phyloP scores from a whole-genome alignment of 2,888 invertebrate genomes.

The Stramonita haemastoma region DNA sequence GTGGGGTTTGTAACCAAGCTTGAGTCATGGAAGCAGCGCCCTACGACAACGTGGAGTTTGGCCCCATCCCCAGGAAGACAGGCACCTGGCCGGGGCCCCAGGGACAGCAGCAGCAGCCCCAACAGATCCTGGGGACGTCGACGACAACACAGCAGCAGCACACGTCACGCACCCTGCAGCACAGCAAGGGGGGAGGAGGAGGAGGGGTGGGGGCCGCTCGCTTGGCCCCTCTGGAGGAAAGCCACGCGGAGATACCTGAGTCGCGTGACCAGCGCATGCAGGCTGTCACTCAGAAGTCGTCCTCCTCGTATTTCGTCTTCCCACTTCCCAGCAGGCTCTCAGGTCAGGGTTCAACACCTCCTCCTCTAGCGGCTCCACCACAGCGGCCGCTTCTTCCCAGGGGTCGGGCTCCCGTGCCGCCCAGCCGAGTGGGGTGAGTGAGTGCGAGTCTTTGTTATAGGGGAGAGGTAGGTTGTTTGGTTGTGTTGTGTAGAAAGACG shows the following conservation, averaged over 20 bases:
- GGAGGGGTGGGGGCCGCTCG: slow-evolving; percentile 7
- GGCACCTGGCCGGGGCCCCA: slow-evolving; percentile 54
- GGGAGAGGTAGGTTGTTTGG: too few species aligned
- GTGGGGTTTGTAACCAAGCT: too few species aligned
- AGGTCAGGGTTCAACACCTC: not conserved
- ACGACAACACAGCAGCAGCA: slow-evolving; percentile 39
- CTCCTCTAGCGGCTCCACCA: not conserved
- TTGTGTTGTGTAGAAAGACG: too few species aligned
- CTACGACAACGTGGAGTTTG: slow-evolving; percentile 73
- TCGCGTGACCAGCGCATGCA: slow-evolving; percentile 62
- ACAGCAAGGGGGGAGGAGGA: not conserved
- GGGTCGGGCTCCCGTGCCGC: not conserved
- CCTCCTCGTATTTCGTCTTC: not conserved
- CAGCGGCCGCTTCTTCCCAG: not conserved
- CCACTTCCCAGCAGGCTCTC: not conserved
- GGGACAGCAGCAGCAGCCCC: slow-evolving; percentile 40
- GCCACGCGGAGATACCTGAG: slow-evolving; percentile 54
- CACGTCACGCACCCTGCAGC: slow-evolving; percentile 45
- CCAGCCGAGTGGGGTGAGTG: not conserved
- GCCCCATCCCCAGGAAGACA: slow-evolving; percentile 54
- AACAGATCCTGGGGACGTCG: slow-evolving; percentile 40
- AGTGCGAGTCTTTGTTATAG: not conserved
- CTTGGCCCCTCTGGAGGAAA: slow-evolving; percentile 66
- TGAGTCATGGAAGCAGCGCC: slow-evolving; percentile 64
- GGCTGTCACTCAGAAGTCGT: slow-evolving; percentile 31